phyloP scores from a whole-genome alignment of 2,888 invertebrate genomes.

The Eupithecia subfuscata region DNA sequence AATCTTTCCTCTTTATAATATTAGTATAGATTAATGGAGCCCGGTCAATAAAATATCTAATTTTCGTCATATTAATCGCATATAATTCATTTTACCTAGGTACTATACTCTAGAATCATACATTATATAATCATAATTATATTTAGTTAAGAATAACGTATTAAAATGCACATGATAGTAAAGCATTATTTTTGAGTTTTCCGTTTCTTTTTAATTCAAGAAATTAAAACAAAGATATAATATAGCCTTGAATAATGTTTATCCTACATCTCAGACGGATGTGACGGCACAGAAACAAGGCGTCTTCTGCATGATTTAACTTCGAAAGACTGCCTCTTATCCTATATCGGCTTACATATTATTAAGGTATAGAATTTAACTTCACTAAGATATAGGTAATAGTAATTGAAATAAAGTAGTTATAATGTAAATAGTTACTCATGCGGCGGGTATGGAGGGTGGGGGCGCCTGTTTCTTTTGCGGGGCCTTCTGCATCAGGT shows the following conservation, averaged over 20 bases:
- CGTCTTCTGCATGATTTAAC: not conserved
- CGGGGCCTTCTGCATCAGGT: slow-evolving; percentile 92
- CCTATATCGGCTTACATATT: not conserved
- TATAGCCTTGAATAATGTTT: not conserved
- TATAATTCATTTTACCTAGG: slow-evolving; percentile 6
- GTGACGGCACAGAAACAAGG: not conserved
- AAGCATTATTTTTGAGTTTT: not conserved
- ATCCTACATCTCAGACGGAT: not conserved
- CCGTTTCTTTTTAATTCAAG: not conserved
- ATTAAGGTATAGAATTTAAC: not conserved
- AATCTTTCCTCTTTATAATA: no score
- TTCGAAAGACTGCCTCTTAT: not conserved
- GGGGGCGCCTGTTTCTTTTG: slow-evolving; percentile 70
- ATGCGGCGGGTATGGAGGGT: slow-evolving; percentile 65
- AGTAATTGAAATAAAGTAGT: not conserved
- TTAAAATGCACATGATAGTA: not conserved
- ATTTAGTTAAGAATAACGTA: not conserved
- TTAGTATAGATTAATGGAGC: no score
- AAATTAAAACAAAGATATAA: not conserved
- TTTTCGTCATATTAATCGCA: not conserved
- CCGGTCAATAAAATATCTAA: not conserved
- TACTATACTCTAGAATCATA: not conserved
- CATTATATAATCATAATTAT: not conserved
- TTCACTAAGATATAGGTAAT: not conserved
- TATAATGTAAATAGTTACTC: slow-evolving; percentile 38